phyloP scores from a whole-genome alignment of 2,888 invertebrate species.

The Pseudoips prasinana region DNA sequence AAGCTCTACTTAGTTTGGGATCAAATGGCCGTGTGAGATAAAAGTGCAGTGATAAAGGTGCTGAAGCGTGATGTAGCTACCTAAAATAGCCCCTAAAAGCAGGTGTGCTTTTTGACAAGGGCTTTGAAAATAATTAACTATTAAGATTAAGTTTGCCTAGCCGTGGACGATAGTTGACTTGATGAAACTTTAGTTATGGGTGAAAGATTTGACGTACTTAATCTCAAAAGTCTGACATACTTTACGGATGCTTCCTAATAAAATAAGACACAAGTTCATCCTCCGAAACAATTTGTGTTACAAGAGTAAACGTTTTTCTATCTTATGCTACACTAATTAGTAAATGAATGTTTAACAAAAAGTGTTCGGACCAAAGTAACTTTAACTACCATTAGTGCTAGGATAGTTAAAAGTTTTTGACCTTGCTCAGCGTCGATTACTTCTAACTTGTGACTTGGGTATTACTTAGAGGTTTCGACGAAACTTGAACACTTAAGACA shows the following conservation, averaged over 20 bases:
- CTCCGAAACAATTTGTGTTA: conserved; percentile 28
- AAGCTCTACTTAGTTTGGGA: no score
- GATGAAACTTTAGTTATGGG: no score
- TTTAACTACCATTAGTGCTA: conserved; percentile 26
- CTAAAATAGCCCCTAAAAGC: no score
- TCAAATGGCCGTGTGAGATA: no score
- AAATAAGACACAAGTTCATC: conserved; percentile 18
- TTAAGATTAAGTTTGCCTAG: no score
- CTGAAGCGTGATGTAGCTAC: no score
- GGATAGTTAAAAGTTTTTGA: conserved; percentile 25
- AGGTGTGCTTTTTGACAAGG: no score
- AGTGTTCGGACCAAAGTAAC: conserved; percentile 24
- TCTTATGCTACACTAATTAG: conserved; percentile 34
- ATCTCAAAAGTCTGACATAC: no score
- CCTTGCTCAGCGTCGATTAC: conserved; percentile 18
- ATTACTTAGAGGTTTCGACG: conserved; percentile 13
- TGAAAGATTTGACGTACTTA: no score
- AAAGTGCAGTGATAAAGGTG: no score
- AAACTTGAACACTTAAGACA: conserved; percentile 3
- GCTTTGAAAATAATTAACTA: no score
- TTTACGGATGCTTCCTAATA: conserved; percentile 2
- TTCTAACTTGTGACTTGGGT: conserved; percentile 8
- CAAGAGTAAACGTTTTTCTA: conserved; percentile 24
- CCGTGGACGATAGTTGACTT: no score
- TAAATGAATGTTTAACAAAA: conserved; percentile 35